These are phyloP conservation scores for Spea multiplicata DNA, from an alignment of 2,113 vertebrate genomes.

Conservation along the genomic window DNA sequence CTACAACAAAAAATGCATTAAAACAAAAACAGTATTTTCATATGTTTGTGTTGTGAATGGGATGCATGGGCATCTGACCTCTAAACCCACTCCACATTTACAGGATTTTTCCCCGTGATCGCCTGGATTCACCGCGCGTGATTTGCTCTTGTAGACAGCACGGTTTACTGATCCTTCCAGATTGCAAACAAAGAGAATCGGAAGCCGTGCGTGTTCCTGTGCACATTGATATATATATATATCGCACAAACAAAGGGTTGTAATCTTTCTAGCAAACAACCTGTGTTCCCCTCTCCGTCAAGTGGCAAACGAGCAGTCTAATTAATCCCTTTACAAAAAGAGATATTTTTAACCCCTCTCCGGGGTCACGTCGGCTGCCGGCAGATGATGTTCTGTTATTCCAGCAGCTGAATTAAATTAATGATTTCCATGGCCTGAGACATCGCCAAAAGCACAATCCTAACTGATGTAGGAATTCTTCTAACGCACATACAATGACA, in stretches of 20 bases:
- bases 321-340: conserved; percentile 46
- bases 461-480: conserved; percentile 18
- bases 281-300: conserved; percentile 45
- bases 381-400: neutral
- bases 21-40: no score
- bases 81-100: no score
- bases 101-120: no score
- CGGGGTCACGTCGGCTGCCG: conserved; percentile 45
- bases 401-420: no score
- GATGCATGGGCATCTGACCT: no score
- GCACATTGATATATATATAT: conserved; percentile 20
- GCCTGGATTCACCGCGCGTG: no score
- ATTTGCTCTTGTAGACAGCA: neutral
- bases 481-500: neutral
- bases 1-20: no score
- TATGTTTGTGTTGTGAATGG: no score
- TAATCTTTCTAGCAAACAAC: conserved; percentile 36
- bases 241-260: conserved; percentile 30
- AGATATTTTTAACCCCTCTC: conserved; percentile 44
- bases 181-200: neutral
- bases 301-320: conserved; percentile 41
- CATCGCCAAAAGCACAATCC: conserved; percentile 1
- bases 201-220: neutral
- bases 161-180: neutral
- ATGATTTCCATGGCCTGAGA: neutral